phyloP scores from a whole-genome alignment of 2,888 invertebrate genomes.

The Cataglyphis cursor region DNA sequence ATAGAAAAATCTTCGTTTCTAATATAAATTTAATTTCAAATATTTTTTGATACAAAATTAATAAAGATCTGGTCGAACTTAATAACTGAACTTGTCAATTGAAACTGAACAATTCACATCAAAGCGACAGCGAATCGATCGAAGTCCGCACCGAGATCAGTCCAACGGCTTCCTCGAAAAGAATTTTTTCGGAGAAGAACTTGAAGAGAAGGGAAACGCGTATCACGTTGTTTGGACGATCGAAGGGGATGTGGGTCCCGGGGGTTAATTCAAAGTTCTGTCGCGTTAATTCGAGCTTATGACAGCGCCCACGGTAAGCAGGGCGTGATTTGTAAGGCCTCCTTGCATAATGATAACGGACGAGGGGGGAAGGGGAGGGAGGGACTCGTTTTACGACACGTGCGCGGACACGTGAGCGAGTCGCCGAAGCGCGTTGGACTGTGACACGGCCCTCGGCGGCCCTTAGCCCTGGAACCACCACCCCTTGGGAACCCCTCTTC shows the following conservation, averaged over 20 bases:
- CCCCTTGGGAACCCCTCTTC: constrained; percentile 51
- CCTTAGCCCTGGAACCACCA: constrained; percentile 58
- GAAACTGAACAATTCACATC: background rate
- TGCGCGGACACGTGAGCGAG: constrained; percentile 85
- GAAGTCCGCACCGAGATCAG: background rate
- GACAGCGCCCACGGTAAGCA: constrained; percentile 71
- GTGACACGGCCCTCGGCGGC: constrained; percentile 76
- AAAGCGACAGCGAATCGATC: constrained; percentile 33
- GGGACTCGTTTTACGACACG: constrained; percentile 82
- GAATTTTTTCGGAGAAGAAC: constrained; percentile 8
- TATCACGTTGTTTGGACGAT: constrained; percentile 42
- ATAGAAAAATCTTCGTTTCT: background rate
- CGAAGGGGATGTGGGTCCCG: constrained; percentile 51
- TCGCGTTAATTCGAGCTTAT: constrained; percentile 74
- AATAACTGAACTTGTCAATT: background rate
- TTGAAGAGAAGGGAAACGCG: constrained; percentile 5
- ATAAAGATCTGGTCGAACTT: background rate
- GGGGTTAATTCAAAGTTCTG: constrained; percentile 78
- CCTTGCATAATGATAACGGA: constrained; percentile 80
- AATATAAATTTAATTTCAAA: background rate
- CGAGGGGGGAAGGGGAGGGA: constrained; percentile 52
- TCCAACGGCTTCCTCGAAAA: constrained; percentile 4
- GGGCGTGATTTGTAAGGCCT: constrained; percentile 83
- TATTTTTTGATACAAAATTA: background rate
- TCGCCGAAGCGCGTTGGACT: constrained; percentile 82